Percentiles rank a stretch among this genome's conserved stretches.
Conservation (phyloP, 1,140 invertebrate species). For the Drosophila prosaltans region DNA sequence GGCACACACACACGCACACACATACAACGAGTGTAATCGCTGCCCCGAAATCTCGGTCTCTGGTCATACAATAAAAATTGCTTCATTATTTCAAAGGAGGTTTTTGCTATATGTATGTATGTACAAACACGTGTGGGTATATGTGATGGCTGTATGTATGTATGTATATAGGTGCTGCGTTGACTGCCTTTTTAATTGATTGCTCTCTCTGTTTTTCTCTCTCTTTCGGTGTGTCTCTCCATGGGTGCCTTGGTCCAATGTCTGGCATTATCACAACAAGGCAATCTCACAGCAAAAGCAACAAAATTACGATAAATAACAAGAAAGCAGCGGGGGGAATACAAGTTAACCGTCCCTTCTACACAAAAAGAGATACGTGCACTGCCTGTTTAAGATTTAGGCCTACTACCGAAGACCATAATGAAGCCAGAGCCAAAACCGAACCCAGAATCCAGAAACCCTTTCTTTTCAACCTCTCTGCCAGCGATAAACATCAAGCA, state of each 20-base stretch:
- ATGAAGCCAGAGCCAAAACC: slow-evolving; percentile 44
- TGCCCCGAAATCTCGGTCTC: slow-evolving; percentile 55
- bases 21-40: slow-evolving; percentile 50
- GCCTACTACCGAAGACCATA: slow-evolving; percentile 61
- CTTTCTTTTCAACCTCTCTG: slow-evolving; percentile 58
- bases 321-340: slow-evolving; percentile 59
- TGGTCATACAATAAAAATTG: slow-evolving; percentile 63
- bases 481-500: slow-evolving; percentile 68
- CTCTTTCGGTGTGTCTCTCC: background rate
- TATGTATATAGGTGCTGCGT: slow-evolving; percentile 45
- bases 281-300: slow-evolving; percentile 57
- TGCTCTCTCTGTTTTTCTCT: slow-evolving; percentile 47
- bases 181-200: slow-evolving; percentile 79
- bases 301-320: slow-evolving; percentile 69
- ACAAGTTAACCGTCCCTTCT: slow-evolving; percentile 15
- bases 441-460: slow-evolving; percentile 28
- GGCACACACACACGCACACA: slow-evolving; percentile 28
- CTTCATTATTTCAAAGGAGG: slow-evolving; percentile 74
- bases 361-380: slow-evolving; percentile 48
- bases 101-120: slow-evolving; percentile 46
- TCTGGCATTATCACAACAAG: slow-evolving; percentile 76
- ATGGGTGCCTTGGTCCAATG: slow-evolving; percentile 41
- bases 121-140: no score
- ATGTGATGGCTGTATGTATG: no score
- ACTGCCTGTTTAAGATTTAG: slow-evolving; percentile 56